phyloP scores from a whole-genome alignment of 2,888 invertebrate genomes.

The Cryptops parisi region DNA sequence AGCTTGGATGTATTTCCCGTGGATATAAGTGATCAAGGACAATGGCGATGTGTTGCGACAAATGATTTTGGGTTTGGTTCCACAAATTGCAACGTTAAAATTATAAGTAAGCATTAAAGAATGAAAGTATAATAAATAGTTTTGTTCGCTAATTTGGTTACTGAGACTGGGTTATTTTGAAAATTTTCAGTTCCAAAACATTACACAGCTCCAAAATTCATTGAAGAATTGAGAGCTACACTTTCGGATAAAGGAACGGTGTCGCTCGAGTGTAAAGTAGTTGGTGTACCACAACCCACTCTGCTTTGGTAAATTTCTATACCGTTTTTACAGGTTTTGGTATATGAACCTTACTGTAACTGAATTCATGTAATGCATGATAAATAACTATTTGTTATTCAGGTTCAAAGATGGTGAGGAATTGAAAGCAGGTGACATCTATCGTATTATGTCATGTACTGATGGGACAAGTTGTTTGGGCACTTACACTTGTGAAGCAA shows the following conservation, averaged over 20 bases:
- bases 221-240: constrained; percentile 70
- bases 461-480: constrained; percentile 80
- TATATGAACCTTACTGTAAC: constrained; percentile 1
- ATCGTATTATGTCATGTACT: constrained; percentile 74
- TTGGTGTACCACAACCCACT: constrained; percentile 77
- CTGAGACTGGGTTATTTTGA: not conserved
- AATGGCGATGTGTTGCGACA: constrained; percentile 80
- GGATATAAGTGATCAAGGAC: constrained; percentile 72
- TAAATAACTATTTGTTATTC: not conserved
- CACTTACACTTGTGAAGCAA: constrained; percentile 79
- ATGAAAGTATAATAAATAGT: not conserved
- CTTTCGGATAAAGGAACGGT: constrained; percentile 78
- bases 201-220: constrained; percentile 72
- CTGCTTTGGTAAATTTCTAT: constrained; percentile 49
- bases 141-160: not conserved
- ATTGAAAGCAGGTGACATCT: constrained; percentile 78
- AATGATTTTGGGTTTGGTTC: constrained; percentile 81
- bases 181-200: constrained; percentile 53
- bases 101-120: constrained; percentile 36
- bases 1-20: constrained; percentile 55
- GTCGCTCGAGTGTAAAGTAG: constrained; percentile 76
- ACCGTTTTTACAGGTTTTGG: not conserved
- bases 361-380: not conserved
- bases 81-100: constrained; percentile 69
- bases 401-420: constrained; percentile 73